Conservation (phyloP, 2,113 vertebrate species). For the Oceanites oceanicus region DNA sequence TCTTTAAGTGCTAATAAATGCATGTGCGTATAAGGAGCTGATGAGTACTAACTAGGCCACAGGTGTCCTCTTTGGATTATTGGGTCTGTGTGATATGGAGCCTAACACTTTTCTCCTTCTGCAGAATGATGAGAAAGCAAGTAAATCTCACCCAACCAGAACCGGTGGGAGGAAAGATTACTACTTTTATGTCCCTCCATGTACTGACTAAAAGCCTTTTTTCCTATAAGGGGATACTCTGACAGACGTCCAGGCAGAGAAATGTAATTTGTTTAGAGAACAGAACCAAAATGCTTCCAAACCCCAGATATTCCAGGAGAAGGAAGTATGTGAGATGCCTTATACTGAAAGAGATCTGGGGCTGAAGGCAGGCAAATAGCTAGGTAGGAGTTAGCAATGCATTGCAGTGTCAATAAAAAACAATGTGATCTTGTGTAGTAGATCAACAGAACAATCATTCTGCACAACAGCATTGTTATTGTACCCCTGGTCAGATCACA, state of each 20-base stretch:
- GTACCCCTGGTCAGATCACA: neutral
- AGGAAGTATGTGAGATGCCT: neutral
- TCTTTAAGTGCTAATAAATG: neutral
- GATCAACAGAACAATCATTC: neutral
- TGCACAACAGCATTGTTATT: neutral
- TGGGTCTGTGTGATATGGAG: neutral
- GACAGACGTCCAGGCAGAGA: neutral
- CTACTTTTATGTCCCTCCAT: neutral
- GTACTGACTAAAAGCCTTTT: neutral
- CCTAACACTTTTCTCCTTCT: neutral
- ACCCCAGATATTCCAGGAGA: neutral
- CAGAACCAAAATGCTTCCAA: neutral
- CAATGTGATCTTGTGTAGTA: neutral
- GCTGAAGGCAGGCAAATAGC: neutral
- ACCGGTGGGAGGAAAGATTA: neutral
- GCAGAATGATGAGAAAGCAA: neutral
- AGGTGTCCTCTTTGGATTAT: neutral
- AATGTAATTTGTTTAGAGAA: neutral
- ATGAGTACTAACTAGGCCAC: neutral
- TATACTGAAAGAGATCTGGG: neutral
- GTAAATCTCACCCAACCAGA: neutral
- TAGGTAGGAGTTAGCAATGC: neutral
- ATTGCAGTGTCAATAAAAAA: neutral
- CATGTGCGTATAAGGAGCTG: neutral
- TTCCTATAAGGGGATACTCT: neutral